Base-by-base conservation (phyloP, 2,113 vertebrate species). In the Cyprinodon tularosa region DNA sequence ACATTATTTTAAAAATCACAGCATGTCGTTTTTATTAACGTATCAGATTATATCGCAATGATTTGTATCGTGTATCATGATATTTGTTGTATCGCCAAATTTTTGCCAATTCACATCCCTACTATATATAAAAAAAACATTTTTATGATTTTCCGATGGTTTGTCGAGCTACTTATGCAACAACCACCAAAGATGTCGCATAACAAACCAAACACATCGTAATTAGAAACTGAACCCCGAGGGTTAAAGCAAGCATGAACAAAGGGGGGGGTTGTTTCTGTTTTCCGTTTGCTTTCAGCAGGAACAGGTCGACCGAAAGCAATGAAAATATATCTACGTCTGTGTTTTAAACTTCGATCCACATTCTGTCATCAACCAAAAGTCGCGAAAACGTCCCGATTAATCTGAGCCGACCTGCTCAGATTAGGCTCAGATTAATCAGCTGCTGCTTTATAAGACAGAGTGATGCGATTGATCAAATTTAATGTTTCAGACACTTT, bases 161-260 rank as follows among this genome's bases (percentile, higher is more conserved):
- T 29, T 29, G 1, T 29, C 29, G 1, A 29, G 29, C 17, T 7
- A n/a, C 3, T n/a, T 20, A n/a, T 57, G 50, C 50, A 57, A 57
- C 6, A 57, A n/a, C 17, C 17, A 57, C 37, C 12, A 66, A 66
- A 36, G 40, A 37, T 44, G 45, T 71, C 61, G 29, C 74, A 76
- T 66, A 76, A 74, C 69, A 76, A 80, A 65, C 63, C 74, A 79
- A 76, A 83, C 74, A n/a, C 36, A 71, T 78, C 82, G 78, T 48
- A 71, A 70, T 74, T 81, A 50, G 62, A 71, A 42, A 71, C 36
- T 10, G 4, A 74, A 72, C 77, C 38, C 65, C 3, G 29, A 70
- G 75, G 65, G 66, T 81, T 60, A 69, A 79, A 80, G 71, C 44
- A 57, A 63, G 71, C 67, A 44, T 40, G 39, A 86, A 78, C 66